phyloP scores from a whole-genome alignment of 2,888 invertebrate genomes.

The Agapetus fuscipes region DNA sequence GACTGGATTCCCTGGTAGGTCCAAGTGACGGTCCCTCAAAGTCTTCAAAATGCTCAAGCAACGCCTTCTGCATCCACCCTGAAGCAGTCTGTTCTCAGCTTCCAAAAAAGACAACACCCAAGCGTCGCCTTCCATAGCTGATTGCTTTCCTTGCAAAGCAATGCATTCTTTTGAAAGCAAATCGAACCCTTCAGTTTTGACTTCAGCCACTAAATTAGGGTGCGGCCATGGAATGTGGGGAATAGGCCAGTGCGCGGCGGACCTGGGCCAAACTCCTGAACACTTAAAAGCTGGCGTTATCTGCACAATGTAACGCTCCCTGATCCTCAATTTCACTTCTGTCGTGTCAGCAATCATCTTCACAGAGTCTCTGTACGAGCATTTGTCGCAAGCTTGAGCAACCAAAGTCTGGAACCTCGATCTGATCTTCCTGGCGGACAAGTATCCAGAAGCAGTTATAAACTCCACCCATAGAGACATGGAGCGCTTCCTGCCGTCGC shows the following conservation, averaged over 20 bases:
- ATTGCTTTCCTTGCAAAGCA: conserved; percentile 71
- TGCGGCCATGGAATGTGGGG: conserved; percentile 89
- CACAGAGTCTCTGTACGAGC: conserved; percentile 82
- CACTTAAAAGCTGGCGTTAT: conserved; percentile 93
- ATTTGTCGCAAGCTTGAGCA: conserved; percentile 86
- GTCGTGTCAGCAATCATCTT: conserved; percentile 92
- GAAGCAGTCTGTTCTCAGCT: conserved; percentile 81
- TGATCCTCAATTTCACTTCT: conserved; percentile 80
- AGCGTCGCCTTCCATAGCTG: conserved; percentile 90
- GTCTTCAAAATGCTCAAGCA: conserved; percentile 85
- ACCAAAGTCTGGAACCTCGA: conserved; percentile 86
- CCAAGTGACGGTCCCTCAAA: conserved; percentile 80
- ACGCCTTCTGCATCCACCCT: conserved; percentile 75
- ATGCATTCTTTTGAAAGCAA: conserved; percentile 80
- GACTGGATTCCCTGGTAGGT: conserved; percentile 80
- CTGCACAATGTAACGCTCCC: conserved; percentile 85
- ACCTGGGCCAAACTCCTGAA: conserved; percentile 88
- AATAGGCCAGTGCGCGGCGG: conserved; percentile 89
- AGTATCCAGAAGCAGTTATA: conserved; percentile 90
- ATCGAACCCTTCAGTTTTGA: conserved; percentile 92
- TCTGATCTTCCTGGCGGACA: conserved; percentile 87
- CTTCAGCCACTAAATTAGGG: conserved; percentile 81
- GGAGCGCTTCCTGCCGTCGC: conserved; percentile 90
- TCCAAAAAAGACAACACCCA: conserved; percentile 88
- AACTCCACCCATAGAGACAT: conserved; percentile 98